A percentile compares a stretch with the other conserved stretches of the same genome.
phyloP scores from a whole-genome alignment of 1,140 invertebrate species.

The Papilio machaon region DNA sequence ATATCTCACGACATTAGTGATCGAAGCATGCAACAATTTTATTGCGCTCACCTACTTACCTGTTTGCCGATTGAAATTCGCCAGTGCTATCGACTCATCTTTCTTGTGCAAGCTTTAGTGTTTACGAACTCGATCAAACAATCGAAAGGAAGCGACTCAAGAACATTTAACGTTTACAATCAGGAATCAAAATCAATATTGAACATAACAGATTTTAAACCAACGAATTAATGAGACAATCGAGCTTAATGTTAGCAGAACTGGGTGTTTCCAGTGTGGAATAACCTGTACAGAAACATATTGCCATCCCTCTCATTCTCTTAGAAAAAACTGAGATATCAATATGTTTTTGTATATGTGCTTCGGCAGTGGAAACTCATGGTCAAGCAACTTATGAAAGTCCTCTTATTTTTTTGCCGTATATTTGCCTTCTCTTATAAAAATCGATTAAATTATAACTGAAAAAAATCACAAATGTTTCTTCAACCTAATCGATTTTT shows the following conservation, averaged over 20 bases:
- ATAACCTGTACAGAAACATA: too few relatives aligned
- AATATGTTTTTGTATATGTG: too few relatives aligned
- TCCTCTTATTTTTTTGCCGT: too few relatives aligned
- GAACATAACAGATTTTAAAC: background rate
- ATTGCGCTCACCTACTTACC: conserved; percentile 44
- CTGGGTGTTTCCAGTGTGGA: too few relatives aligned
- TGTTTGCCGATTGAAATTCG: conserved; percentile 35
- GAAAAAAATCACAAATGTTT: background rate
- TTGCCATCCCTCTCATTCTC: too few relatives aligned
- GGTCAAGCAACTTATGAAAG: too few relatives aligned
- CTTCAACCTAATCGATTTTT: background rate
- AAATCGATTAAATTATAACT: background rate
- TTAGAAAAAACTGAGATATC: too few relatives aligned
- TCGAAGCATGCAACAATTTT: conserved; percentile 59
- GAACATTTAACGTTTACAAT: background rate
- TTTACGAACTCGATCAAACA: background rate
- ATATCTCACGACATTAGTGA: conserved; percentile 64
- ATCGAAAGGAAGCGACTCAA: background rate
- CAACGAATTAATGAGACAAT: background rate
- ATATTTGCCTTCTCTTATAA: too few relatives aligned
- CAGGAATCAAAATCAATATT: background rate
- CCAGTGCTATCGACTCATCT: conserved; percentile 24
- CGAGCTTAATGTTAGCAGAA: too few relatives aligned
- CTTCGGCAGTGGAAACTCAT: too few relatives aligned
- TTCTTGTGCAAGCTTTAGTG: conserved; percentile 28